Conservation (phyloP, 2,113 vertebrate species). For the Labrus mixtus region DNA sequence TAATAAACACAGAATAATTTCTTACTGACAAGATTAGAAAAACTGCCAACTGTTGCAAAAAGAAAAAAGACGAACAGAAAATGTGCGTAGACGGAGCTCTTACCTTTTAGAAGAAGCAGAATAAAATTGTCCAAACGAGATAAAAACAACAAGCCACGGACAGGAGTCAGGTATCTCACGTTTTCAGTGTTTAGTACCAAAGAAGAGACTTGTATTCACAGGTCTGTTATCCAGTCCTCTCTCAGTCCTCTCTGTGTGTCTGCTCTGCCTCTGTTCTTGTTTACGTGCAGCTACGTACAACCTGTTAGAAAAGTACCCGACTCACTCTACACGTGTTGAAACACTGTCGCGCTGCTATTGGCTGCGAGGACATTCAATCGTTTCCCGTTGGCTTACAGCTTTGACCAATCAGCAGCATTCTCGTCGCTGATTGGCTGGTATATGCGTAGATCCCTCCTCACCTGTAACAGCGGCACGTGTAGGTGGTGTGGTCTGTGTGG, state of each 20-base stretch:
- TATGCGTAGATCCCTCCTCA: neutral
- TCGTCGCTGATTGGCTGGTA: slow-evolving; percentile 54
- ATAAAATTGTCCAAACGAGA: neutral
- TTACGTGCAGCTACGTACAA: slow-evolving; percentile 10
- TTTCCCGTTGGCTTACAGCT: slow-evolving; percentile 38
- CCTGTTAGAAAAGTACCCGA: slow-evolving; percentile 31
- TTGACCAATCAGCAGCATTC: slow-evolving; percentile 56
- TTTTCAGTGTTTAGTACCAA: neutral
- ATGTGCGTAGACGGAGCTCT: neutral
- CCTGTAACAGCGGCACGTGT: slow-evolving; percentile 68
- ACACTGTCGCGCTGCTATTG: slow-evolving; percentile 34
- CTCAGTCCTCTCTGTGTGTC: neutral
- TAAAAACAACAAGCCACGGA: neutral
- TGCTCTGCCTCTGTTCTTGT: neutral
- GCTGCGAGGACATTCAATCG: neutral
- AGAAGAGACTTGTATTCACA: neutral
- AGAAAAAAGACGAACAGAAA: neutral
- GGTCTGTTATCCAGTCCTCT: neutral
- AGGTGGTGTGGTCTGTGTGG: slow-evolving; percentile 74
- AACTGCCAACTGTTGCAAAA: neutral
- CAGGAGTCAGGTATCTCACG: neutral
- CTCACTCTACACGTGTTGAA: slow-evolving; percentile 73
- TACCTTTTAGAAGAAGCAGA: slow-evolving; percentile 21
- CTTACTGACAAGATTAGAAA: neutral
- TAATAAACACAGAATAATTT: neutral